Evolutionary conservation across 2,113 vertebrate species (phyloP).

Genomic region (Malurus elegans): DNA sequence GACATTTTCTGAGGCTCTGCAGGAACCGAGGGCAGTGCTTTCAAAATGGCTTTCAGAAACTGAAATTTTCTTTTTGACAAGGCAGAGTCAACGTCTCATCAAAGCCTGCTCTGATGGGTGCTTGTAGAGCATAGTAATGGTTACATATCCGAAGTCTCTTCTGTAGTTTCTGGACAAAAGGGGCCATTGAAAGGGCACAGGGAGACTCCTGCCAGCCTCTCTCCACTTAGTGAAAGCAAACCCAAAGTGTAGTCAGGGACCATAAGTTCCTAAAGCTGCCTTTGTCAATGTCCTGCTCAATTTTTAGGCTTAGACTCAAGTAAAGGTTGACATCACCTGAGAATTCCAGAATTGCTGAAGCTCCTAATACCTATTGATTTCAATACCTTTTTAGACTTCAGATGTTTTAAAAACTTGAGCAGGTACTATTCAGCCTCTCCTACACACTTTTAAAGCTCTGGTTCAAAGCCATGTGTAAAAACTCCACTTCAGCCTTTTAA

Average conservation of each 20-base stretch:
- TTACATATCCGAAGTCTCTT: not conserved
- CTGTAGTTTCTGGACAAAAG: not conserved
- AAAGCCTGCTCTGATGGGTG: not conserved
- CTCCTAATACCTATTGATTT: not conserved
- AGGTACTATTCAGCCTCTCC: not conserved
- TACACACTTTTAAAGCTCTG: not conserved
- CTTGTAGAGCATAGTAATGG: not conserved
- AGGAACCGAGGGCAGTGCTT: not conserved
- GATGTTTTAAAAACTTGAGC: not conserved
- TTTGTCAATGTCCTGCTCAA: not conserved
- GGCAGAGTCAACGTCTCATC: not conserved
- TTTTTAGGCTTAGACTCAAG: not conserved
- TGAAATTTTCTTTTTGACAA: constrained; percentile 1
- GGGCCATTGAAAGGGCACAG: not conserved
- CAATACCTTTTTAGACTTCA: not conserved
- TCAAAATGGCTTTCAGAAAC: constrained; percentile 1
- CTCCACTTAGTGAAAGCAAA: not conserved
- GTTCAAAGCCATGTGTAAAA: not conserved
- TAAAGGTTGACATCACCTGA: not conserved
- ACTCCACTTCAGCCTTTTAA: not conserved
- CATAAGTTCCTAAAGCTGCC: not conserved
- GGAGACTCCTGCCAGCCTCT: not conserved
- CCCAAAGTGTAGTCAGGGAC: not conserved
- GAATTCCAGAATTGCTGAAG: not conserved
- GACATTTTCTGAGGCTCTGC: not conserved